These are phyloP conservation scores for Megaceryle maxima DNA, from an alignment of 2,113 vertebrate genomes.

Conservation along the genomic window DNA sequence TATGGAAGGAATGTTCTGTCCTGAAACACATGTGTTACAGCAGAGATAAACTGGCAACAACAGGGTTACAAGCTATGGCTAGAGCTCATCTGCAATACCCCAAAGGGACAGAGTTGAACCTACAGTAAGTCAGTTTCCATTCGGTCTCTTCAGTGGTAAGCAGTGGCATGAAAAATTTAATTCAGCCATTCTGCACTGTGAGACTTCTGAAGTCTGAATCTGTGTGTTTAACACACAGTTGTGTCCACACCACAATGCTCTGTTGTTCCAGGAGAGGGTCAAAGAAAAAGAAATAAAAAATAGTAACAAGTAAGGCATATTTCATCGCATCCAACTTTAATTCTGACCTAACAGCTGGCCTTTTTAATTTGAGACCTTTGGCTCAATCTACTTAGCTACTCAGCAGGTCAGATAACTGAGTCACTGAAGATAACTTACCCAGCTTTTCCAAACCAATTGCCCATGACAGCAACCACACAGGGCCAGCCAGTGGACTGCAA, in stretches of 20 bases:
- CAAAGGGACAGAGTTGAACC: not conserved
- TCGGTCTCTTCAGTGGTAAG: not conserved
- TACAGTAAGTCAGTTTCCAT: not conserved
- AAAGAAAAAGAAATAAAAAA: not conserved
- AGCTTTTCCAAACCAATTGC: conserved; percentile 96
- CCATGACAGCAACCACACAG: conserved; percentile 96
- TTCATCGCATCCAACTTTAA: not conserved
- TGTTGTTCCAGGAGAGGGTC: not conserved
- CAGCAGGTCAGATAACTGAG: not conserved
- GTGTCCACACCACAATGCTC: not conserved
- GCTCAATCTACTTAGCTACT: not conserved
- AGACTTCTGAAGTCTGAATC: not conserved
- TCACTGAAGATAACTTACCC: conserved; percentile 76
- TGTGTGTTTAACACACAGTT: not conserved
- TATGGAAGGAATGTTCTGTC: not conserved
- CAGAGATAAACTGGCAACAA: not conserved
- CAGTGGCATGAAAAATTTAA: not conserved
- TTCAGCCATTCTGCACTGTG: not conserved
- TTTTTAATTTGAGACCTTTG: not conserved
- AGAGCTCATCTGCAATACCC: not conserved
- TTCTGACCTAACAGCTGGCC: not conserved
- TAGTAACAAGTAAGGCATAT: not conserved
- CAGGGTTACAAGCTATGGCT: not conserved
- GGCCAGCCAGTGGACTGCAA: conserved; percentile 97
- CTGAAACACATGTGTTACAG: not conserved